These are phyloP conservation scores for Meloidogyne exigua DNA, from an alignment of 1,140 invertebrate genomes.

Conservation along the genomic window DNA sequence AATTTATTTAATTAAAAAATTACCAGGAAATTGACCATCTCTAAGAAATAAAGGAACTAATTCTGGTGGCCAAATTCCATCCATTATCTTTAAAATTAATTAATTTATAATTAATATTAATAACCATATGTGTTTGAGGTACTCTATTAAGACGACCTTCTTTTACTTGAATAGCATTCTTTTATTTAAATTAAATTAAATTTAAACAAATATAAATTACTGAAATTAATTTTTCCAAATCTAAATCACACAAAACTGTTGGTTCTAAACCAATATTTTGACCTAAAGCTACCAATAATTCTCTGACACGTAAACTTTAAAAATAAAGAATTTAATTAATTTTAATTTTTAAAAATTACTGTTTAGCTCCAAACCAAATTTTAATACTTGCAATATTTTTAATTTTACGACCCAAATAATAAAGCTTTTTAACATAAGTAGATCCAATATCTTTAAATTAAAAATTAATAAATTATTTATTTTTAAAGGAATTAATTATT, in stretches of 20 bases:
- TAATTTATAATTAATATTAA: neutral
- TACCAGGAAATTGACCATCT: slow-evolving; percentile 36
- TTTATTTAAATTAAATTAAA: neutral
- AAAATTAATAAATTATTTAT: too few species aligned
- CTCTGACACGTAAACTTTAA: slow-evolving; percentile 50
- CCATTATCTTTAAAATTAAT: slow-evolving; percentile 37
- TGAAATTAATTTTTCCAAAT: slow-evolving; percentile 53
- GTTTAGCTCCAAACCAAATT: slow-evolving; percentile 61
- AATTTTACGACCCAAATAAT: slow-evolving; percentile 55
- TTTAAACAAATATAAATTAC: slow-evolving; percentile 20
- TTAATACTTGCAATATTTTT: slow-evolving; percentile 55
- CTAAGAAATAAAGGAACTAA: slow-evolving; percentile 58
- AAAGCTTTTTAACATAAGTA: slow-evolving; percentile 54
- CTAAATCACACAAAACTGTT: slow-evolving; percentile 50
- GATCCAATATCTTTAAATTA: slow-evolving; percentile 53
- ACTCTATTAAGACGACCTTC: slow-evolving; percentile 50
- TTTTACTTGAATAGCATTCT: slow-evolving; percentile 58
- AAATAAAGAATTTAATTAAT: slow-evolving; percentile 11
- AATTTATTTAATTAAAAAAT: neutral
- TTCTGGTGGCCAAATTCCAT: slow-evolving; percentile 61
- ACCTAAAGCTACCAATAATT: slow-evolving; percentile 53
- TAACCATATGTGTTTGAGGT: slow-evolving; percentile 54
- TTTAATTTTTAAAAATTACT: slow-evolving; percentile 35
- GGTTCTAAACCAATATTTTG: slow-evolving; percentile 59
- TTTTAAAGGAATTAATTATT: neutral